Evolutionary conservation across 1,140 invertebrate species (phyloP), one percentile per base, ranked within the genome.

Genomic region (Reticulitermes speratus): DNA sequence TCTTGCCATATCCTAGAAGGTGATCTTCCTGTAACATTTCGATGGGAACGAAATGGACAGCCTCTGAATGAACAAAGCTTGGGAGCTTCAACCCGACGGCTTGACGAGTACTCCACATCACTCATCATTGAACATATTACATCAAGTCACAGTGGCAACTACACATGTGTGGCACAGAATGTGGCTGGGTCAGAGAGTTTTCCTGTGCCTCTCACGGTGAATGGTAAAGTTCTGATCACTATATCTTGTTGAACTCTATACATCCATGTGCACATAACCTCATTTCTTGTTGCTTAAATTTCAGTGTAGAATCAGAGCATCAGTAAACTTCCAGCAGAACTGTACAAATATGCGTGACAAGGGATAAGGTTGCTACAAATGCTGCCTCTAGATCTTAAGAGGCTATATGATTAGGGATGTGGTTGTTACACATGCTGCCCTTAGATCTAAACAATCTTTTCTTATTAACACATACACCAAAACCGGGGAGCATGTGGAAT

Each of bases 1-100:
- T 96, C 97, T 86, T 99, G 98, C 91, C 96, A 97, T 89, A 97
- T 99, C 88, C 95, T 97, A 89, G 97, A 98, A 91, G 98, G 98
- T 23, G 98, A 99, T 92, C 94, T 97, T 87, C 98, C 98, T 32
- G 95, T 99, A 87, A 95, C 94, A 86, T 97, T 99, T 91, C 93
- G 94, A 45, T 97, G 96, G 96, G 96, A 96, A 89, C 94, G 96
- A 89, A 96, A 98, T 90, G 96, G 95, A 52, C 93, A 95, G 89
- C 91, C 93, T 6, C 93, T 95, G 75, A 89, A 91, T 82, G 89
- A 89, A 81, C 89, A 90, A 0, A 89, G 91, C 87, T 90, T 90
- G 85, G 87, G 91, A 91, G 86, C 90, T 92, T 90, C 93, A 21
- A 93, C 94, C 87, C 92, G 95, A 87, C 90, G 94, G 85, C 93